These are phyloP conservation scores for Ophthalmolycus amberensis DNA, from an alignment of 2,113 vertebrate species.

Conservation along the genomic window DNA sequence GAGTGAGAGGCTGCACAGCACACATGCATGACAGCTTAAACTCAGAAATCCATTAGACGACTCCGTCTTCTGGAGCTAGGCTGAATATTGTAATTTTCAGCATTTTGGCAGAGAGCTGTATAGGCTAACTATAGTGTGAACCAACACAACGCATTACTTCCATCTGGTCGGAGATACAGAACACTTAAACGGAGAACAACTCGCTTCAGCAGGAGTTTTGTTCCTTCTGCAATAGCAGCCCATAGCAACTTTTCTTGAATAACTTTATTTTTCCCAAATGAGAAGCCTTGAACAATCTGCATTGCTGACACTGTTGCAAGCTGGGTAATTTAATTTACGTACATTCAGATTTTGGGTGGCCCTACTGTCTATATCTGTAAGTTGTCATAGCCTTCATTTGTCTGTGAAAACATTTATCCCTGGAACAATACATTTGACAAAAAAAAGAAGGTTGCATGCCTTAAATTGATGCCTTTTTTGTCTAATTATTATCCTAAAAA, in stretches of 20 bases:
- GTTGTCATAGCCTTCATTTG: neutral
- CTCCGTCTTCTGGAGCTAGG: neutral
- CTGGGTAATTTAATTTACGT: neutral
- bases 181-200: neutral
- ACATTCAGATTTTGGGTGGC: neutral
- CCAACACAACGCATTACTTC: neutral
- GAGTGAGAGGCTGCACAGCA: neutral
- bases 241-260: neutral
- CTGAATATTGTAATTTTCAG: slow-evolving; percentile 13
- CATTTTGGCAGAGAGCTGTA: neutral
- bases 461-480: neutral
- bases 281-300: neutral
- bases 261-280: too few relatives aligned
- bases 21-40: neutral
- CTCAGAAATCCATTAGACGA: neutral
- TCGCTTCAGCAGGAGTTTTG: neutral
- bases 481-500: neutral
- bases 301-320: neutral
- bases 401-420: neutral
- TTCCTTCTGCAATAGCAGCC: neutral
- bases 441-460: neutral
- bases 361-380: neutral
- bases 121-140: neutral
- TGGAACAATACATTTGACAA: neutral
- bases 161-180: neutral